A percentile compares a stretch with the other conserved stretches of the same genome.
These are phyloP conservation scores for Meloe dianella DNA, from an alignment of 2,888 invertebrate genomes.

Conservation along the genomic window DNA sequence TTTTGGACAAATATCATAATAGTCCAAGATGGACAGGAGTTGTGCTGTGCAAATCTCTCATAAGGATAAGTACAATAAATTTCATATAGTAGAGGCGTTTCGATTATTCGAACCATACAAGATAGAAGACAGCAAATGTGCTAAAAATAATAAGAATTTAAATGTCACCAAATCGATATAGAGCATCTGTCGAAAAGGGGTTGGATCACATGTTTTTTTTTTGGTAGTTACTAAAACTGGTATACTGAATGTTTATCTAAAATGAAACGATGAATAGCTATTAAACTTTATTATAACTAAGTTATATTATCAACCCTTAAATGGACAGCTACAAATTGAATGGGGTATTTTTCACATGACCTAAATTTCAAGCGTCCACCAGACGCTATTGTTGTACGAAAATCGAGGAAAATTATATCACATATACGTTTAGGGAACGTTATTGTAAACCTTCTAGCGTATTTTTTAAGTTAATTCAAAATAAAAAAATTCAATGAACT, in stretches of 20 bases:
- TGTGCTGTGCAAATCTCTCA: neutral
- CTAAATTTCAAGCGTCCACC: neutral
- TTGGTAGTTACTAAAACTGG: neutral
- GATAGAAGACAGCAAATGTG: neutral
- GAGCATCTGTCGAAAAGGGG: neutral
- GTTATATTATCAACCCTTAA: too few species aligned
- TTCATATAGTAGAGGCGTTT: neutral
- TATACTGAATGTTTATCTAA: neutral
- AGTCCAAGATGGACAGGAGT: neutral
- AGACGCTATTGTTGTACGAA: neutral
- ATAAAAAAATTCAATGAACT: too few species aligned
- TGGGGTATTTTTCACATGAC: neutral
- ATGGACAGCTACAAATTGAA: neutral
- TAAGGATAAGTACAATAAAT: neutral
- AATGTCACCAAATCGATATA: neutral
- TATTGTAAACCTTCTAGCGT: too few species aligned
- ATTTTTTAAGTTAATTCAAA: too few species aligned
- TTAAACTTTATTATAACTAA: neutral
- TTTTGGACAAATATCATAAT: conserved; percentile 13
- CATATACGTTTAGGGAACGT: too few species aligned
- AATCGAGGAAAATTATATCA: neutral
- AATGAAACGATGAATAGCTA: neutral
- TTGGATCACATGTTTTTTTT: neutral
- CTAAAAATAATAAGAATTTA: neutral
- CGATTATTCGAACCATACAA: neutral